Base-by-base conservation (phyloP, 2,113 vertebrate species). In the Gavia stellata region DNA sequence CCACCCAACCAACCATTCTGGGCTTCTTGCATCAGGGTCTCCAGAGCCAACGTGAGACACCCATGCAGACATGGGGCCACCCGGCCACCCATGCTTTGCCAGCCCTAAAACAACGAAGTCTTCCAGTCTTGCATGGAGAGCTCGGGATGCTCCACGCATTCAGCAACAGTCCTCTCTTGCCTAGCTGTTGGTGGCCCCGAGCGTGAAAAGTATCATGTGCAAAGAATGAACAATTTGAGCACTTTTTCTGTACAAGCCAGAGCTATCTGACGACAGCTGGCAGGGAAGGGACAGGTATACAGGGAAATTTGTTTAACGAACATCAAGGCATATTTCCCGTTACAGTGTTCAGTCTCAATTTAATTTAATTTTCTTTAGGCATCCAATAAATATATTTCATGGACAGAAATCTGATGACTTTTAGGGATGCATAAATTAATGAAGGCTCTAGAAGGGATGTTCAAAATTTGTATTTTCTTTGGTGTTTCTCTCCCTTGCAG, bases 81-180 rank as follows among this genome's bases (percentile, higher is more conserved):
- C 17, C 18, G 38, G 49, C 23, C 59, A 73, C 4, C 17, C 14
- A n/a, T 5, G 13, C 24, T 70, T 75, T 52, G 25, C 38, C 45
- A 70, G 49, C 52, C 31, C 47, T 42, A n/a, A 82, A 78, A 8
- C 25, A 70, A 56, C 21, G 6, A 24, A 52, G 20, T 29, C 38
- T 81, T 74, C 47, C 53, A 70, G 20, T 24, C 47, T 34, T 34
- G n/a, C 26, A 44, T 0, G 3, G 29, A 44, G 33, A 67, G 12
- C 36, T 74, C 1, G 0, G 26, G 40, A 68, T 1, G 6, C 36
- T 49, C 53, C 2, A 0, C 1, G 18, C 29, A 26, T 34, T 88
- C 79, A 88, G 36, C 50, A 71, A 20, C 0, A 1, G 4, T 63
- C 26, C 8, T 12, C 49, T 53, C 55, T 74, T 53, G 52, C 36